These are phyloP conservation scores for Macroglossus sobrinus DNA, from an alignment of 2,113 vertebrate species.

Conservation along the genomic window DNA sequence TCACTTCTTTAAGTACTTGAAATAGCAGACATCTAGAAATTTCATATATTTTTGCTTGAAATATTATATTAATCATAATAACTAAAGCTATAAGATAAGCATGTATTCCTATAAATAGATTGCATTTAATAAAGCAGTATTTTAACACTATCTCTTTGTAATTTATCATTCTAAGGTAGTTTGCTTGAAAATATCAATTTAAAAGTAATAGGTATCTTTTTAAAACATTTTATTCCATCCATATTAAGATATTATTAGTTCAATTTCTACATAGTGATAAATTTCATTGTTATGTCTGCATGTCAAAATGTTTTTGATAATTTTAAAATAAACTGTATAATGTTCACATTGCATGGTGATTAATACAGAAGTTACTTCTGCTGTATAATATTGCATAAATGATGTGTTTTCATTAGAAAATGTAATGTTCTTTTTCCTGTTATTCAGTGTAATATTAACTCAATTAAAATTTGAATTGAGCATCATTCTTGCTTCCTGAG, in stretches of 20 bases:
- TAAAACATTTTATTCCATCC: background rate
- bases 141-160: background rate
- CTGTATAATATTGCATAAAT: background rate
- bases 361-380: background rate
- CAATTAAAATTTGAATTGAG: background rate
- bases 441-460: background rate
- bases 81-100: background rate
- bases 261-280: background rate
- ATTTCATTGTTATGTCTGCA: background rate
- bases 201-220: background rate
- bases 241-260: background rate
- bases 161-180: background rate
- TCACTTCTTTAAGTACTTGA: fast-evolving
- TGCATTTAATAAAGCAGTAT: background rate
- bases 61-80: background rate
- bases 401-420: background rate
- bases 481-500: background rate
- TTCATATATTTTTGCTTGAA: background rate
- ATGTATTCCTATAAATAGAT: background rate
- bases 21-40: background rate
- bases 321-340: background rate
- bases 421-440: background rate
- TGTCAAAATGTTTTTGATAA: background rate
- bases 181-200: background rate
- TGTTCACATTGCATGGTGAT: background rate